phyloP scores from a whole-genome alignment of 2,113 vertebrate genomes.

The Mustela lutreola region DNA sequence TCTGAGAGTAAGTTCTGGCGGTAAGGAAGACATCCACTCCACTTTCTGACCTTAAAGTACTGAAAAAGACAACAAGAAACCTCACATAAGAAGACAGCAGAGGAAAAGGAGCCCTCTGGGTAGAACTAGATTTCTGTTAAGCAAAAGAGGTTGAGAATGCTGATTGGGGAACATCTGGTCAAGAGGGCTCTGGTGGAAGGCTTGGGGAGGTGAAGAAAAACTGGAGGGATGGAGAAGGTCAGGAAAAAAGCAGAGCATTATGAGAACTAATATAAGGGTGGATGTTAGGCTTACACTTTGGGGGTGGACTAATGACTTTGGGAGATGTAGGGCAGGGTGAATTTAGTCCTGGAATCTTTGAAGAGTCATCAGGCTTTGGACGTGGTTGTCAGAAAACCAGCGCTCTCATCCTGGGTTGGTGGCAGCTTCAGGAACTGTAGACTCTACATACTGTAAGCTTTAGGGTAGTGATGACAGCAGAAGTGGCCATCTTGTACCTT shows the following conservation, averaged over 20 bases:
- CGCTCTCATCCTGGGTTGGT: not conserved
- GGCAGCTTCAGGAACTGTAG: not conserved
- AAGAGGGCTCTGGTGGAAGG: not conserved
- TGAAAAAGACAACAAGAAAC: not conserved
- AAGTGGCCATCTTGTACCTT: not conserved
- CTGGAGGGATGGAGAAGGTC: not conserved
- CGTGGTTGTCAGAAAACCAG: not conserved
- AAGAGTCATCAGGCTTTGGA: not conserved
- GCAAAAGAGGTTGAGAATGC: not conserved
- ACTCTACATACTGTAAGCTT: not conserved
- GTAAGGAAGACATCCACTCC: not conserved
- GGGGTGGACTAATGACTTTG: not conserved
- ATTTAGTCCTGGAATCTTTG: constrained; percentile 29
- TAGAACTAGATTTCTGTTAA: not conserved
- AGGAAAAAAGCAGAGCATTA: constrained; percentile 7
- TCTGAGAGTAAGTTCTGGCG: not conserved
- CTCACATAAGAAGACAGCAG: not conserved
- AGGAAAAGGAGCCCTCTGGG: not conserved
- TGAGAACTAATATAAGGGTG: not conserved
- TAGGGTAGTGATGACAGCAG: not conserved
- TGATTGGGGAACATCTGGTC: not conserved
- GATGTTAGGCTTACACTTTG: not conserved
- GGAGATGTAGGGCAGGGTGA: not conserved
- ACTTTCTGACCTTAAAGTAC: not conserved
- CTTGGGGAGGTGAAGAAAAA: not conserved